Percentiles rank a stretch among this genome's conserved stretches.
These are phyloP conservation scores for Actinia equina DNA, from an alignment of 64 coral and sea anemone genomes.

Conservation along the genomic window DNA sequence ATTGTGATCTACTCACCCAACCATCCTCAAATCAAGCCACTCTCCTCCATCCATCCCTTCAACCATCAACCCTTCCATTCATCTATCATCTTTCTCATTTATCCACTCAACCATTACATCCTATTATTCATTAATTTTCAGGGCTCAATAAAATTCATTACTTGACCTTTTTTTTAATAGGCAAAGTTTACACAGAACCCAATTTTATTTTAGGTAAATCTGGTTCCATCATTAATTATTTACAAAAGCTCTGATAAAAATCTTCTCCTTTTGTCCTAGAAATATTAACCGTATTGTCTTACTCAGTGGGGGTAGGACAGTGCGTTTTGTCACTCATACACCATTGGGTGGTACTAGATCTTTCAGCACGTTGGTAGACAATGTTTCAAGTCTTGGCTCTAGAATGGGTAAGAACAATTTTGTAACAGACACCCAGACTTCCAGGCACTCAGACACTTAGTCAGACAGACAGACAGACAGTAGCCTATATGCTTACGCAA, in stretches of 20 bases:
- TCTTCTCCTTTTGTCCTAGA: background rate
- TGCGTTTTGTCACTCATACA: constrained; percentile 71
- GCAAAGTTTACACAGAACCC: too few relatives aligned
- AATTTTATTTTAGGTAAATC: too few relatives aligned
- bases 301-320: constrained; percentile 45
- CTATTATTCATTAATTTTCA: background rate
- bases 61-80: background rate
- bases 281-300: constrained; percentile 78
- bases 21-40: background rate
- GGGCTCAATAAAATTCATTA: too few relatives aligned
- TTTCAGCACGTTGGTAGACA: constrained; percentile 26
- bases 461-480: too few relatives aligned
- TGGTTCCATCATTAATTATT: too few relatives aligned
- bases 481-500: too few relatives aligned
- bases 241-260: background rate
- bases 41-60: background rate
- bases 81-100: background rate
- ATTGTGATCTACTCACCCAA: background rate
- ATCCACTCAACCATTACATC: background rate
- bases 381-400: constrained; percentile 66
- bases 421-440: too few relatives aligned
- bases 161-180: too few relatives aligned
- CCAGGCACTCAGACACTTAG: too few relatives aligned
- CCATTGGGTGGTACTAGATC: constrained; percentile 77
- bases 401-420: constrained; percentile 48